phyloP scores from a whole-genome alignment of 1,140 invertebrate species.

The Nasonia giraulti region DNA sequence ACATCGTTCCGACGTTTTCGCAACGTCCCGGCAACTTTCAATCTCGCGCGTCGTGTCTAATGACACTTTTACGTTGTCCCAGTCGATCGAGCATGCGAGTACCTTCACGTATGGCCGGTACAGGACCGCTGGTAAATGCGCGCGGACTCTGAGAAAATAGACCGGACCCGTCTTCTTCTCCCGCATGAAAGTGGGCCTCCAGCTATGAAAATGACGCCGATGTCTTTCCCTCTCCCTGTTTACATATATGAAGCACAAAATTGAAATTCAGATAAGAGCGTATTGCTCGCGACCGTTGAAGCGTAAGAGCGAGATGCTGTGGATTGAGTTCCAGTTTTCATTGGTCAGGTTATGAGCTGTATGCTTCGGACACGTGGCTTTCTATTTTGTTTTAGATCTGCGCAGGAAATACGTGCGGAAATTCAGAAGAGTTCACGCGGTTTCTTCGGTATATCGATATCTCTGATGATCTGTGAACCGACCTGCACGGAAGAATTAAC shows the following conservation, averaged over 20 bases:
- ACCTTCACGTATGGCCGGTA: neutral
- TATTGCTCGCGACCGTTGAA: neutral
- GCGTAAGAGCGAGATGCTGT: neutral
- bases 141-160: slow-evolving; percentile 1
- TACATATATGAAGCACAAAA: neutral
- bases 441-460: neutral
- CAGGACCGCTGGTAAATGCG: neutral
- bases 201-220: neutral
- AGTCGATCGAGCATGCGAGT: too few species aligned
- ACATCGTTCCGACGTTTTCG: too few species aligned
- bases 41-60: too few species aligned
- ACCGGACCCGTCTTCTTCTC: slow-evolving; percentile 1
- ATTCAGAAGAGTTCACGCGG: neutral
- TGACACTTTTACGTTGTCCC: too few species aligned
- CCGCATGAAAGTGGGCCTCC: slow-evolving; percentile 24
- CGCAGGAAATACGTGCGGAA: neutral
- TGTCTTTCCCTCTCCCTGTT: neutral
- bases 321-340: too few species aligned
- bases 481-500: neutral
- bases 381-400: neutral
- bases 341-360: too few species aligned
- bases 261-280: neutral
- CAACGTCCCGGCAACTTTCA: too few species aligned
- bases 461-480: too few species aligned
- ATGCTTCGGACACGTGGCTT: neutral